phyloP scores from a whole-genome alignment of 2,888 invertebrate genomes.

The Cheilosia soror region DNA sequence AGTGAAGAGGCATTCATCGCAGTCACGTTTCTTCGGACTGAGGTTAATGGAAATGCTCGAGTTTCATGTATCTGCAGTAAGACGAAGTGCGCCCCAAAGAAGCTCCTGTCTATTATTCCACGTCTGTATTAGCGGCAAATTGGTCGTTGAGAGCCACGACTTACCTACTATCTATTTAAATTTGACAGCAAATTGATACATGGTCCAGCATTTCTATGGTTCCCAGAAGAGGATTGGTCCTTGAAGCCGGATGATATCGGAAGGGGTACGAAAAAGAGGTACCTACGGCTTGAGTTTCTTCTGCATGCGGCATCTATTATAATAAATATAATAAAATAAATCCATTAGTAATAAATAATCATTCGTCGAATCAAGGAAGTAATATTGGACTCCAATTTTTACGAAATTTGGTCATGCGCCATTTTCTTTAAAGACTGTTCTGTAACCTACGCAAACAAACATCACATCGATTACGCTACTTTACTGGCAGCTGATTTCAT shows the following conservation, averaged over 20 bases:
- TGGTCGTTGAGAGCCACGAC: neutral
- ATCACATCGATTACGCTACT: too few species aligned
- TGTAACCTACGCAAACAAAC: too few species aligned
- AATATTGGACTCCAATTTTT: too few species aligned
- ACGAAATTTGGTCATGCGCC: too few species aligned
- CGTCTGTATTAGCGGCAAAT: conserved; percentile 19
- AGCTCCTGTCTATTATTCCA: conserved; percentile 25
- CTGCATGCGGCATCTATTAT: neutral
- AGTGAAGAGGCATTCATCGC: neutral
- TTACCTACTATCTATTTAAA: conserved; percentile 13
- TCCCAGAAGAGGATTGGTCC: conserved; percentile 17
- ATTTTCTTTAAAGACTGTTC: too few species aligned
- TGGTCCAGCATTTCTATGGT: conserved; percentile 48
- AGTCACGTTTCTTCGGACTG: conserved; percentile 6
- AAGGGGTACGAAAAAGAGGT: too few species aligned
- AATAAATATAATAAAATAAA: too few species aligned
- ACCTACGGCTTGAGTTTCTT: neutral
- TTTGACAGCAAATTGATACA: conserved; percentile 9
- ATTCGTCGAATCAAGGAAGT: too few species aligned
- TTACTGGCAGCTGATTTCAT: too few species aligned
- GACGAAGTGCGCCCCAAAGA: conserved; percentile 6
- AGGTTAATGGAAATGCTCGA: neutral
- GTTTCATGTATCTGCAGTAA: conserved; percentile 12
- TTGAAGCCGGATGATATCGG: too few species aligned
- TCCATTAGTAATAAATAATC: too few species aligned